Evolutionary conservation across 2,888 invertebrate genomes (phyloP), one percentile per base, ranked within the genome.

Genomic region (Oscheius sp.): DNA sequence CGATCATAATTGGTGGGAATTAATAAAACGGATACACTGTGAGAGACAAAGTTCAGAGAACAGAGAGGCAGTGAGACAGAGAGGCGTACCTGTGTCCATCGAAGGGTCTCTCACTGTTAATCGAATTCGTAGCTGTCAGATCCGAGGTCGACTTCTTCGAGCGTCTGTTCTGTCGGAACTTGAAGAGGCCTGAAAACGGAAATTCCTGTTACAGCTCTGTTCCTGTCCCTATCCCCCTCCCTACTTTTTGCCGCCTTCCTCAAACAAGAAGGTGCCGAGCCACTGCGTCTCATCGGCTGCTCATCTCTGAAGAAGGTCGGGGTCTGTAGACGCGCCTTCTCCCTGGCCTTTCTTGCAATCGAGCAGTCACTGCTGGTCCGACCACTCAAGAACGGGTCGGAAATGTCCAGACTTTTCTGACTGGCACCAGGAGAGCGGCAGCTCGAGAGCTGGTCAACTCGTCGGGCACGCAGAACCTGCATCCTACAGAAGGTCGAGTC

Each of bases 91-190:
- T 68, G 35, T 55, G 68, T 55, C 68, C 68, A 68, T 68, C 68
- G 55, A 68, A 68, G 7, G 55, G 55, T 33, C 68, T 51, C 33
- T 68, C 68, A 47, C 11, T 63, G 13, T 21, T n/a, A 9, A 29
- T 11, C n/a, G 62, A 11, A 1, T 55, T 35, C 9, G 35, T 13
- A 11, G 62, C n/a, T 4, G 70, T 42, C 29, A 74, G 53, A 51
- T 74, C 74, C 4, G 50, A 47, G 21, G 70, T 62, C 51, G 74
- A 74, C 48, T 74, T 74, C 42, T 74, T 74, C 47, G 70, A 74
- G 10, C 70, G 59, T 58, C 74, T 58, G 48, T 74, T 74, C 32
- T 74, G 70, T 1, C 74, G 74, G 57, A 74, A 74, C 32, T 74
- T 74, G 74, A 74, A 74, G 3, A 74, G 33, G 5, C 74, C 74